These are phyloP conservation scores for Lochmaea crataegi DNA, from an alignment of 2,888 invertebrate species.

Conservation along the genomic window DNA sequence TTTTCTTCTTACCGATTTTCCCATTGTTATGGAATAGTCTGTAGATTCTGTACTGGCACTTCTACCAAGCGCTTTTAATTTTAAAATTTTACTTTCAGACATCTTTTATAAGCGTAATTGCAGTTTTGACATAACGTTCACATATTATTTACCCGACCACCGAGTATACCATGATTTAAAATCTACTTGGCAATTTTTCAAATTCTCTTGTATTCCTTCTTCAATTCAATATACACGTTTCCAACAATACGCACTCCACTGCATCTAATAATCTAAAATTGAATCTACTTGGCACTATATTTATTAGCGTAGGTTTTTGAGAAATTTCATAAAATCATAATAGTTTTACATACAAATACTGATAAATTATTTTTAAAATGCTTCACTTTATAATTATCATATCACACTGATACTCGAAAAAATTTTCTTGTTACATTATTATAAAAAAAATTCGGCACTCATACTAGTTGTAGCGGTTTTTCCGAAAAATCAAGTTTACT, in stretches of 20 bases:
- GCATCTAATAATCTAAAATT: conserved; percentile 52
- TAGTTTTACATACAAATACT: conserved; percentile 11
- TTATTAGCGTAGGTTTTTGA: conserved; percentile 48
- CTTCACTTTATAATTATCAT: conserved; percentile 18
- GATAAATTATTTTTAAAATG: conserved; percentile 22
- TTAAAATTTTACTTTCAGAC: conserved; percentile 53
- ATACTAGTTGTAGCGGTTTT: background rate
- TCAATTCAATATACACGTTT: conserved; percentile 43
- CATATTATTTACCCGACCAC: conserved; percentile 37
- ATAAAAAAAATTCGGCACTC: conserved; percentile 5
- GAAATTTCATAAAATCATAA: conserved; percentile 41
- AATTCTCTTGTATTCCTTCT: conserved; percentile 36
- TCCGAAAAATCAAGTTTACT: conserved; percentile 21
- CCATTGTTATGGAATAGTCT: conserved; percentile 67
- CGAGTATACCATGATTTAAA: conserved; percentile 26
- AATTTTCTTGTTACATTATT: conserved; percentile 6
- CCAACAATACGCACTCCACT: conserved; percentile 48
- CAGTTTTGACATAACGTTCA: conserved; percentile 34
- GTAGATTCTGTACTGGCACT: conserved; percentile 66
- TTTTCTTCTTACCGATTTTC: conserved; percentile 70
- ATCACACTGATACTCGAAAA: too few species aligned
- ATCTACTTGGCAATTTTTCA: conserved; percentile 40
- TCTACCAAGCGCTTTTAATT: conserved; percentile 57
- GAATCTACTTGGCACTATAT: conserved; percentile 49
- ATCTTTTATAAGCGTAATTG: conserved; percentile 46